Evolutionary conservation across 2,888 invertebrate species (phyloP).

Genomic region (Hipparchia semele): DNA sequence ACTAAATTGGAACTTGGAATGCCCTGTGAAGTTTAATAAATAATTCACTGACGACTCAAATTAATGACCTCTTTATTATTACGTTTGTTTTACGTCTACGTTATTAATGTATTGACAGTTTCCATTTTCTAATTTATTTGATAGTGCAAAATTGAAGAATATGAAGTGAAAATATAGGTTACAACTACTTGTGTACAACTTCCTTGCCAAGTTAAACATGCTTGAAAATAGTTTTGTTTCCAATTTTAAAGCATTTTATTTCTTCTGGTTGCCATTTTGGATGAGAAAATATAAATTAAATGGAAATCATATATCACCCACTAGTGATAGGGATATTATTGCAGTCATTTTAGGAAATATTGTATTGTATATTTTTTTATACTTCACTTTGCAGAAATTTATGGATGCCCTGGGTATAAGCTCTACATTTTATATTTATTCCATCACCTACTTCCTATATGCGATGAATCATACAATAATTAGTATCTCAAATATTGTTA

Average conservation of each 20-base stretch:
- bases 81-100: not conserved
- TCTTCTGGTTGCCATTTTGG: slow-evolving; percentile 34
- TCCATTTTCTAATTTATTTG: not conserved
- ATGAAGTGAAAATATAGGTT: not conserved
- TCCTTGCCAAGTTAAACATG: not conserved
- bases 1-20: not conserved
- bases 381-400: too few species aligned
- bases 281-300: slow-evolving; percentile 35
- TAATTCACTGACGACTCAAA: not conserved
- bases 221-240: slow-evolving; percentile 10
- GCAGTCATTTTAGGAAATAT: too few species aligned
- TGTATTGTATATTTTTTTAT: too few species aligned
- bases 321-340: slow-evolving; percentile 6
- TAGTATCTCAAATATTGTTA: too few species aligned
- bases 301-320: slow-evolving; percentile 26
- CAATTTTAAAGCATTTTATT: slow-evolving; percentile 32
- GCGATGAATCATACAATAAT: too few species aligned
- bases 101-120: not conserved
- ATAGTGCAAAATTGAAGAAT: not conserved
- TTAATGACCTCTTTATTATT: not conserved
- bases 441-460: too few species aligned
- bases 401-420: too few species aligned
- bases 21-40: not conserved
- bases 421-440: too few species aligned
- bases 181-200: not conserved